Evolutionary conservation across 2,797 vertebrate species (phyloP), one percentile per base, ranked within the genome.

Genomic region (Spinus pinus): DNA sequence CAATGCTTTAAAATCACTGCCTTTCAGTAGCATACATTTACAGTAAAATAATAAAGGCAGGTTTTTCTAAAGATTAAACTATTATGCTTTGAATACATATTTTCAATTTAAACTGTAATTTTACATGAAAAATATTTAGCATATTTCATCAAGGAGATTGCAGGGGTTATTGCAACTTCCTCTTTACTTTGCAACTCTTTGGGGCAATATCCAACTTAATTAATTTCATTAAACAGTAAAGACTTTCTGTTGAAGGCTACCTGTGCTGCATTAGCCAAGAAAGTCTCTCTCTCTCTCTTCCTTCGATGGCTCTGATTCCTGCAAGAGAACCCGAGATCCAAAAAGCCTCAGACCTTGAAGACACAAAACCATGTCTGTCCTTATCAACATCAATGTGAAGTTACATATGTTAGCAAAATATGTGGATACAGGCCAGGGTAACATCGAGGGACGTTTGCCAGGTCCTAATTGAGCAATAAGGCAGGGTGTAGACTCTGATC

Each of bases 401-500:
- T 94, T 94, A 96, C 95, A 80, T 90, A 94, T 60, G 60, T 64
- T 78, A 92, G 66, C 81, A 82, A 96, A 95, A 90, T 95, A 95
- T 90, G 93, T 95, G 95, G 66, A 90, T 88, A 42, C 6, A 19
- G 77, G 91, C 93, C 95, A 95, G 85, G 35, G 49, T 57, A 81
- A 92, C 64, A 88, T 71, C 0, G 1, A 88, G 64, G 60, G 85
- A 90, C 1, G 0, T 84, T 91, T 96, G 90, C 94, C 95, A 96
- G 93, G 71, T 66, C 75, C 88, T 92, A 93, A 89, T 96, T 97
- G 93, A 96, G 96, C 90, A 97, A 97, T 85, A 90, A 88, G 84
- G 71, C 86, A 89, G 94, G 95, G 94, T 94, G 96, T 96, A 95
- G 94, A 73, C 93, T 94, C 91, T 91, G 86, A 95, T 86, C 85